A percentile compares a stretch with the other conserved stretches of the same genome.
Evolutionary conservation across 2,888 invertebrate species (phyloP).

Genomic region (Coelopa pilipes): DNA sequence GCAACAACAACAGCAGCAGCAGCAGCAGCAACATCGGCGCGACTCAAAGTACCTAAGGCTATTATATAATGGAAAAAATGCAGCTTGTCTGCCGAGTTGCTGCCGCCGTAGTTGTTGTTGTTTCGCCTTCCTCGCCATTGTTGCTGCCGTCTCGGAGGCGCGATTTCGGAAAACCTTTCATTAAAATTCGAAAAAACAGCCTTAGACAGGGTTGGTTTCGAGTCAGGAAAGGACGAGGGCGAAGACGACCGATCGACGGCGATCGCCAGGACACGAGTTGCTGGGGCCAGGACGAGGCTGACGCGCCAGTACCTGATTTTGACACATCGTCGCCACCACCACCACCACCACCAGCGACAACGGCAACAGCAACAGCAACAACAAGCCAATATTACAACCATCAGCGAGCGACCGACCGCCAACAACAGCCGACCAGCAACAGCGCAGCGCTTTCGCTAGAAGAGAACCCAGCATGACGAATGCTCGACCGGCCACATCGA

Average conservation of each 20-base stretch:
- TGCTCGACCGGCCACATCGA: too few relatives aligned
- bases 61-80: conserved; percentile 13
- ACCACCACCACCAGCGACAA: too few relatives aligned
- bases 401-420: neutral
- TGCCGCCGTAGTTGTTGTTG: neutral
- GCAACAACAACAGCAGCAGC: neutral
- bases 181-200: neutral
- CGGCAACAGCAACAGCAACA: neutral
- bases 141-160: neutral
- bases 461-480: neutral
- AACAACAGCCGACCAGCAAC: too few relatives aligned
- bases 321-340: neutral
- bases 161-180: neutral
- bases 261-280: neutral
- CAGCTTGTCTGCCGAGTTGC: neutral
- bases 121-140: neutral
- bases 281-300: neutral
- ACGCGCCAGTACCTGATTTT: neutral
- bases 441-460: conserved; percentile 14
- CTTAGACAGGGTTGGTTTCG: neutral
- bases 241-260: neutral
- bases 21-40: neutral
- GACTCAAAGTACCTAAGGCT: conserved; percentile 8
- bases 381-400: conserved; percentile 9
- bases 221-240: neutral